Conservation (phyloP, 2,113 vertebrate genomes). For the Hassar affinis region DNA sequence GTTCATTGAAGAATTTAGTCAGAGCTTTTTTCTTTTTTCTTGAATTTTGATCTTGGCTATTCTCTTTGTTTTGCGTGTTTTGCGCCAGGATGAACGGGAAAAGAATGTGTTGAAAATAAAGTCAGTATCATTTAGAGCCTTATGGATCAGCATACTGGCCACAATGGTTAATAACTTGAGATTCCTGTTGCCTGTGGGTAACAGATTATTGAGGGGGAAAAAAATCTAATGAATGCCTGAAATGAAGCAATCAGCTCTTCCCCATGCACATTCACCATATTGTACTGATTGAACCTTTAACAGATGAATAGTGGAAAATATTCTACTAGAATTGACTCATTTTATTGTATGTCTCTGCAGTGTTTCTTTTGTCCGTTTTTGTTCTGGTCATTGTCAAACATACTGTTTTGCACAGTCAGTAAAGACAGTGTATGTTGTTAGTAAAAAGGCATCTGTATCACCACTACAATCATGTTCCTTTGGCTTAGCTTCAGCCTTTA, state of each 20-base stretch:
- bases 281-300: neutral
- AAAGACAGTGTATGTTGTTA: neutral
- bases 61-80: neutral
- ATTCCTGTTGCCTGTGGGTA: neutral
- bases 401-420: neutral
- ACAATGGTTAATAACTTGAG: neutral
- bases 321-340: neutral
- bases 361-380: neutral
- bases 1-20: neutral
- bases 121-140: conserved; percentile 62
- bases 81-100: conserved; percentile 6
- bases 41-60: neutral
- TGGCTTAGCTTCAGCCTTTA: neutral
- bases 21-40: too few relatives aligned
- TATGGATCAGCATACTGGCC: conserved; percentile 42
- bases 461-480: neutral
- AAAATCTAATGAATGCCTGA: conserved; percentile 30
- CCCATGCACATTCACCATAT: conserved; percentile 5
- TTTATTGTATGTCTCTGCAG: neutral
- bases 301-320: neutral
- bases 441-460: neutral
- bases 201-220: conserved; percentile 9
- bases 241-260: conserved; percentile 24
- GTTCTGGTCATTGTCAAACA: neutral
- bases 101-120: conserved; percentile 60